phyloP scores from a whole-genome alignment of 2,797 vertebrate genomes.

The Platalea minor region DNA sequence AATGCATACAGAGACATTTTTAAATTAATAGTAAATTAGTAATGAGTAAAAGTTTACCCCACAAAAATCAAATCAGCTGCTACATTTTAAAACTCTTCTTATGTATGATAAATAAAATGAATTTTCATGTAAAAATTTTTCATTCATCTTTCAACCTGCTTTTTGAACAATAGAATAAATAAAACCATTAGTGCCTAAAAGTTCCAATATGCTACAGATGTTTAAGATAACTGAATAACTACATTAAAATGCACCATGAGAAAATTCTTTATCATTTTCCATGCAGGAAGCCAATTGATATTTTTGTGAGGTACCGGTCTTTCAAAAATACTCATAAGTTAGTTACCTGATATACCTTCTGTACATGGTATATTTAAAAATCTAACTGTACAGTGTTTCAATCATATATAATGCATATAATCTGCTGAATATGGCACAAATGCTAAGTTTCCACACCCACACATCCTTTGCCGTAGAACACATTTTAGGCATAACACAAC shows the following conservation, averaged over 20 bases:
- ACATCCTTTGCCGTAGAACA: slow-evolving; percentile 73
- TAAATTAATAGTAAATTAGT: slow-evolving; percentile 13
- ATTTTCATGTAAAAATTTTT: not conserved
- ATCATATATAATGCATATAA: slow-evolving; percentile 54
- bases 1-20: not conserved
- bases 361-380: slow-evolving; percentile 52
- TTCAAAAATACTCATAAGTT: slow-evolving; percentile 63
- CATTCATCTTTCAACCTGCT: slow-evolving; percentile 1
- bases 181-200: slow-evolving; percentile 17
- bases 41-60: slow-evolving; percentile 25
- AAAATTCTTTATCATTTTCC: slow-evolving; percentile 25
- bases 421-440: slow-evolving; percentile 80
- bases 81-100: slow-evolving; percentile 25
- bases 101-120: not conserved
- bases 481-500: slow-evolving; percentile 79
- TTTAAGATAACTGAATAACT: slow-evolving; percentile 29
- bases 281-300: slow-evolving; percentile 48
- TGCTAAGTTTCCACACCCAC: slow-evolving; percentile 67
- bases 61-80: slow-evolving; percentile 57
- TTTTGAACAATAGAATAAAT: slow-evolving; percentile 56
- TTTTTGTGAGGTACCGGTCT: slow-evolving; percentile 64
- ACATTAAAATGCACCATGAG: slow-evolving; percentile 35
- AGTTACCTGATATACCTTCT: slow-evolving; percentile 62
- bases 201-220: slow-evolving; percentile 40
- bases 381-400: slow-evolving; percentile 71